These are phyloP conservation scores for Bufo bufo DNA, from an alignment of 2,113 vertebrate genomes.

Conservation along the genomic window DNA sequence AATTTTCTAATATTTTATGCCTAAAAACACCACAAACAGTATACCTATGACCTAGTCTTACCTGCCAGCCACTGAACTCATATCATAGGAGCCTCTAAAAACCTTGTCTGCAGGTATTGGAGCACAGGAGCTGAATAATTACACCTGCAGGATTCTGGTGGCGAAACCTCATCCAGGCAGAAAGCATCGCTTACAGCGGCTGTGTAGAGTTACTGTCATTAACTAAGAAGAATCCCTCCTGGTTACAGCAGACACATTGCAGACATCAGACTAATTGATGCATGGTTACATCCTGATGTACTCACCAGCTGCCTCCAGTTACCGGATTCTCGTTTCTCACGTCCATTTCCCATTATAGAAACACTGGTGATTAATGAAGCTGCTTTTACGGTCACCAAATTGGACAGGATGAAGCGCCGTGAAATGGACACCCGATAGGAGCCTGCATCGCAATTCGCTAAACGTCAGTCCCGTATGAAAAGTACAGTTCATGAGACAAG, in stretches of 20 bases:
- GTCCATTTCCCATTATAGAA: not conserved
- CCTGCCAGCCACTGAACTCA: conserved; percentile 39
- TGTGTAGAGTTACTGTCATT: conserved; percentile 52
- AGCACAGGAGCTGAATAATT: conserved; percentile 27
- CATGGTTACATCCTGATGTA: conserved; percentile 20
- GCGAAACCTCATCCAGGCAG: conserved; percentile 47
- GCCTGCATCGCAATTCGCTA: too few relatives aligned
- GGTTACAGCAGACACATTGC: conserved; percentile 3
- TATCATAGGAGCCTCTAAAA: conserved; percentile 1
- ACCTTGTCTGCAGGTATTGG: conserved; percentile 19
- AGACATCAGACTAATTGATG: conserved; percentile 31
- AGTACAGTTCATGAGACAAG: too few relatives aligned
- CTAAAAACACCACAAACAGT: too few relatives aligned
- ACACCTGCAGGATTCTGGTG: conserved; percentile 27
- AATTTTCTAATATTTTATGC: too few relatives aligned
- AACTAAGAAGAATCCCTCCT: conserved; percentile 40
- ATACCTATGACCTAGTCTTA: not conserved
- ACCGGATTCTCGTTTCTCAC: conserved; percentile 1
- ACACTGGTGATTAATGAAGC: not conserved
- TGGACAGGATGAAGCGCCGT: too few relatives aligned
- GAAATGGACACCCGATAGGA: too few relatives aligned
- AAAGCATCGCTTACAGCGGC: conserved; percentile 47
- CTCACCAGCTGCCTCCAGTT: not conserved
- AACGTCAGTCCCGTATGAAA: too few relatives aligned
- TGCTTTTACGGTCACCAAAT: too few relatives aligned